These are phyloP conservation scores for Mus spicilegus DNA, from an alignment of 2,113 vertebrate species.

Conservation along the genomic window DNA sequence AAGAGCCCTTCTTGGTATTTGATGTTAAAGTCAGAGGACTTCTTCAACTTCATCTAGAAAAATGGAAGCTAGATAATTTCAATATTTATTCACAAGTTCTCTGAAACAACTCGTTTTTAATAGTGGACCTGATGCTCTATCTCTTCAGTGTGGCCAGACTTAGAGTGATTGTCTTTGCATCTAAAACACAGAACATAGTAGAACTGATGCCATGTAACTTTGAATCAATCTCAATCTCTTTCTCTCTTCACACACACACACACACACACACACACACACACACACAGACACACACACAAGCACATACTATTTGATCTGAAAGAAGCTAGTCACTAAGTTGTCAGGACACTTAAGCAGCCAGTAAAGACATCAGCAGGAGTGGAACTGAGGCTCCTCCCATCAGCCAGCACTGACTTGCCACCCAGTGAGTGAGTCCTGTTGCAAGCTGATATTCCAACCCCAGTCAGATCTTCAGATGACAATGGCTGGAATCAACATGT, in stretches of 20 bases:
- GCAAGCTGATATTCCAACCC: not conserved
- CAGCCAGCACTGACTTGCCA: not conserved
- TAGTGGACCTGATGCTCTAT: not conserved
- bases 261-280: not conserved
- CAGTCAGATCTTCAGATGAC: not conserved
- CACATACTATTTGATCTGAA: not conserved
- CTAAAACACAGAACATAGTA: not conserved
- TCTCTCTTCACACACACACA: not conserved
- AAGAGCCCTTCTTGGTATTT: not conserved
- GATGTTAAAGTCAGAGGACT: not conserved
- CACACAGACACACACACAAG: not conserved
- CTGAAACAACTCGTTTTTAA: not conserved
- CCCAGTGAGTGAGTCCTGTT: not conserved
- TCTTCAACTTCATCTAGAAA: constrained; percentile 30
- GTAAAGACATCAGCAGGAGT: not conserved
- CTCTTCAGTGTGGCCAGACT: not conserved
- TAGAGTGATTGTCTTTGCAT: constrained; percentile 35
- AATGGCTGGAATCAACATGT: not conserved
- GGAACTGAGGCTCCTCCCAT: not conserved
- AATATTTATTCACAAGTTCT: constrained; percentile 42
- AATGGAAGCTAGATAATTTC: constrained; percentile 44
- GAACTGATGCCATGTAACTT: not conserved
- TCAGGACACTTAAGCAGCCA: constrained; percentile 10
- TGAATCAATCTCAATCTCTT: not conserved
- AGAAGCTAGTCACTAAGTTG: not conserved